Evolutionary conservation across 2,888 invertebrate genomes (phyloP), one percentile per base, ranked within the genome.

Genomic region (Coremacera marginata): DNA sequence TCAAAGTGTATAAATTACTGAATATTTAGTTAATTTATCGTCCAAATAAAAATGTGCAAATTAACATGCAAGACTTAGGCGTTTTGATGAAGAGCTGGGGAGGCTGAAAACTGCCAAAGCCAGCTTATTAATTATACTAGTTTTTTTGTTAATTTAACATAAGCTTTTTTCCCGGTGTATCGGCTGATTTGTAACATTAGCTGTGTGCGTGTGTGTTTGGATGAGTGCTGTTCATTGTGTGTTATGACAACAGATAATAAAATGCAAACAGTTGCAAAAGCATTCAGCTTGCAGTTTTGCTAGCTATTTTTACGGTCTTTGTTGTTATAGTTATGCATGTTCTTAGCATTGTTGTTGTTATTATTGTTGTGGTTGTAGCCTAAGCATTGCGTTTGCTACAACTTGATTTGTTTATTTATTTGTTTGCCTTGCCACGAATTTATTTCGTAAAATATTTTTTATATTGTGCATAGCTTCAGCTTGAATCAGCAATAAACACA

Each of bases 161-260:
- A n/a, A n/a, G n/a, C n/a, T n/a, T n/a, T n/a, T n/a, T n/a, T n/a
- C n/a, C n/a, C n/a, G 0, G n/a, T 27, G 34, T 63, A 11, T 63
- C 34, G 11, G 8, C 37, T 44, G 44, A 44, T 44, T 44, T 44
- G 44, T 44, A 44, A 44, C 44, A 44, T 44, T 44, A 11, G 44
- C 44, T 44, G 37, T 65, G 19, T 52, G n/a, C 5, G 5, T 52
- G 27, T 52, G 11, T 52, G n/a, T 52, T n/a, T 51, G 27, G n/a
- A 5, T 52, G n/a, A 27, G n/a, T 51, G 27, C 8, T 44, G 70
- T 55, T 70, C 70, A 70, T 70, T 70, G 70, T 70, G 52, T 71
- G 71, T 71, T 57, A 71, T 57, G 57, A 71, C 71, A 71, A 60
- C 34, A 60, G 71, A 71, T 71, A 71, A 71, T 71, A 71, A 71